Evolutionary conservation across 2,888 invertebrate genomes (phyloP).

Genomic region (Dendrolimus pini): DNA sequence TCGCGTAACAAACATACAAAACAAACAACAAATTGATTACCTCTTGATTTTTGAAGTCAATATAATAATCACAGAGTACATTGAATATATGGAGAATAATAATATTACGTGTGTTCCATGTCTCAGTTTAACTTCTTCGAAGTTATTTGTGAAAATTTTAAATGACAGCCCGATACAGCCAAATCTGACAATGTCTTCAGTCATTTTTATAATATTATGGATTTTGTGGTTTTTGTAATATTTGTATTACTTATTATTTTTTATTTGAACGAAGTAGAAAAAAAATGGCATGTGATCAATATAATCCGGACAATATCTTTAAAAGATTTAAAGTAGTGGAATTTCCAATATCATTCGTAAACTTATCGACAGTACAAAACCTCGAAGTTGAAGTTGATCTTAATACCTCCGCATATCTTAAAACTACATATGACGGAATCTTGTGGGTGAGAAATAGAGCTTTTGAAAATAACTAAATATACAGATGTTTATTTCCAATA

Average conservation of each 20-base stretch:
- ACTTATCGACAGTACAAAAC: slow-evolving; percentile 37
- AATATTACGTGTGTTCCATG: too few species aligned
- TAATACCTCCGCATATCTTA: slow-evolving; percentile 45
- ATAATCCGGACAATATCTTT: slow-evolving; percentile 51
- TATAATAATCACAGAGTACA: too few species aligned
- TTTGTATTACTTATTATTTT: slow-evolving; percentile 3
- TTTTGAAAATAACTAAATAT: too few species aligned
- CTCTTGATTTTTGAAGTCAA: too few species aligned
- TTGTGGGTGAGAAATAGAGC: slow-evolving; percentile 38
- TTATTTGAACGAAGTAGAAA: slow-evolving; percentile 3
- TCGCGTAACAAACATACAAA: too few species aligned
- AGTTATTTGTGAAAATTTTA: too few species aligned
- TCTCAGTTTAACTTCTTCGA: too few species aligned
- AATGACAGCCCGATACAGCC: background rate
- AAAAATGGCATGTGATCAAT: slow-evolving; percentile 27
- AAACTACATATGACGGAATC: slow-evolving; percentile 46
- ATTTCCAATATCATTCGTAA: slow-evolving; percentile 56
- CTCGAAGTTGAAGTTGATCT: slow-evolving; percentile 51
- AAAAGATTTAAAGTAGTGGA: slow-evolving; percentile 52
- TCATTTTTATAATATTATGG: slow-evolving; percentile 6
- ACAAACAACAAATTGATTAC: too few species aligned
- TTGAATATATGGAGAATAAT: too few species aligned
- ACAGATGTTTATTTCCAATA: too few species aligned
- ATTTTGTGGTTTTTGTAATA: background rate
- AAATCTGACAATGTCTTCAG: slow-evolving; percentile 9